Evolutionary conservation across 1,140 invertebrate species (phyloP), one percentile per base, ranked within the genome.

Genomic region (Ceratosolen solmsi): DNA sequence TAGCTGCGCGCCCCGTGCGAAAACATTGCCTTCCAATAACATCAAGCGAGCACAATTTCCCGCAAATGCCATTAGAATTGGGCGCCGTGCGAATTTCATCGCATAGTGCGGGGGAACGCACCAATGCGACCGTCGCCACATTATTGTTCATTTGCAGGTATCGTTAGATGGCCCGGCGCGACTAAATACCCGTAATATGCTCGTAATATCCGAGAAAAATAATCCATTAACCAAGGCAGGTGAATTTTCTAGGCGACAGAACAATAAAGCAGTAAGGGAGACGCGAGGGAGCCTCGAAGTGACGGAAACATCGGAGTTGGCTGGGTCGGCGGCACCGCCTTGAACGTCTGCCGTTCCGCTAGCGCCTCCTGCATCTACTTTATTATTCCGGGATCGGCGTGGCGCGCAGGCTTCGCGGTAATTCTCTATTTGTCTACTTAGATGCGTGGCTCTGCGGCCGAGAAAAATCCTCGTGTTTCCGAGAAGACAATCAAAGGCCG

Each of bases 401-500:
- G 79, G 63, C 25, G 60, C 72, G 78, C 79, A 65, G 83, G 36
- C 77, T 87, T 87, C 84, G 76, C 83, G 79, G 83, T 87, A 87
- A 87, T 87, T 86, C 85, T 84, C 83, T 84, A 82, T 81, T 85
- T 86, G 86, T 87, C 87, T 87, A 84, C 84, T 86, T 83, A 84
- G 80, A 17, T 38, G 46, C 73, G 36, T 13, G 25, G n/a, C 33
- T 1, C 68, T 11, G 13, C 84, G 83, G 80, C 85, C 86, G 86
- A 73, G 75, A 72, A 82, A 86, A 87, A 85, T 85, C 85, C 85
- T 85, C 71, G 78, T 84, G 84, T 82, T 90, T 90, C 88, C 84
- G 77, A 88, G 89, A 90, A 90, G 87, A 89, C 87, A 90, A 90
- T 89, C 89, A 89, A 88, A 88, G 87, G 80, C 78, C 72, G 63